phyloP scores from a whole-genome alignment of 2,113 vertebrate species.

The Pituophis catenifer region DNA sequence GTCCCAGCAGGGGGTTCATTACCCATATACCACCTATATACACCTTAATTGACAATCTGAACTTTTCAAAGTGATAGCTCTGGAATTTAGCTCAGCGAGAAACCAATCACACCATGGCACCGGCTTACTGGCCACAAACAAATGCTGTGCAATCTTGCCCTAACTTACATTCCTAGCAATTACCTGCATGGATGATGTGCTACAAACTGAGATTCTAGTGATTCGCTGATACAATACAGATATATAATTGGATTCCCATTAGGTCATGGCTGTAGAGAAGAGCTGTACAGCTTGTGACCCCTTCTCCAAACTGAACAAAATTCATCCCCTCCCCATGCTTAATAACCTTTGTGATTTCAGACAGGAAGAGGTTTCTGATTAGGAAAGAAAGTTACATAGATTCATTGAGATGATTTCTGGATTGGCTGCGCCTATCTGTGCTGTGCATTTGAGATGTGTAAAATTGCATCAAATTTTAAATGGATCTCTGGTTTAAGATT shows the following conservation, averaged over 20 bases:
- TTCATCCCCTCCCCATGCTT: neutral
- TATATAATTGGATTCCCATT: neutral
- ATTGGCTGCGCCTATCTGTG: neutral
- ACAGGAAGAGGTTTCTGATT: neutral
- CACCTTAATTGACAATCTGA: neutral
- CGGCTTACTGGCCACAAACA: constrained; percentile 15
- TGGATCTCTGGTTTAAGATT: neutral
- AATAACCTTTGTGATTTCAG: neutral
- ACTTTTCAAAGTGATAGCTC: neutral
- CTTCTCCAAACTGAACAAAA: neutral
- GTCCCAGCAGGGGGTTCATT: neutral
- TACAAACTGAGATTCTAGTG: neutral
- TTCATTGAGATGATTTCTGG: neutral
- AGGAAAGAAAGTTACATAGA: neutral
- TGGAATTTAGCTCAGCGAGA: constrained; percentile 2
- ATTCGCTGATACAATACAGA: neutral
- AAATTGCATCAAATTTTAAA: neutral
- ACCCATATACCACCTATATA: neutral
- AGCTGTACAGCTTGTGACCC: neutral
- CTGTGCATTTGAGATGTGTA: neutral
- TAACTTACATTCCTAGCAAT: neutral
- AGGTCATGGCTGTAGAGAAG: neutral
- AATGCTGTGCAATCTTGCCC: neutral
- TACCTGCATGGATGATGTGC: neutral
- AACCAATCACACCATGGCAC: neutral